Base-by-base conservation (phyloP, 2,888 invertebrate genomes). In the Nomada hirtipes region DNA sequence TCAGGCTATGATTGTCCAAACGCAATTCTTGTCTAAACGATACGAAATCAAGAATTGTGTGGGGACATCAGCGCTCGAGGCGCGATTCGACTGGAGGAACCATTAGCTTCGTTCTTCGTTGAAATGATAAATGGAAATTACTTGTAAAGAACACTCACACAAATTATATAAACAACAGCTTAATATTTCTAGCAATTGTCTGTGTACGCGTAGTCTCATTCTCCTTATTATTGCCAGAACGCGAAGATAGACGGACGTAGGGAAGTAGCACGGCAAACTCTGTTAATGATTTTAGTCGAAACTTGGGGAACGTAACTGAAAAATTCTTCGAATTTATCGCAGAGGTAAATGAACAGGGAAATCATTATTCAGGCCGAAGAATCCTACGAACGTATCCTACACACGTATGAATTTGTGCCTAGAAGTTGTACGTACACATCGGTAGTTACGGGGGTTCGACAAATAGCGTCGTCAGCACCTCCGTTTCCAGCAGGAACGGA, bases 1-100 rank as follows among this genome's bases (percentile, higher is more conserved):
- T 89, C 92, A 92, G 93, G 93, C 93, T 93, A 93, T 93, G 93
- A 93, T 93, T 93, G 93, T 93, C 93, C 93, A 93, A 93, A 93
- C 93, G 93, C 93, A 93, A 93, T 93, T 93, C 93, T 93, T 93
- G 93, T 93, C 91, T 89, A 72, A 79, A 86, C 82, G 82, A 90
- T 91, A 90, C 82, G 88, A 93, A 91, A 93, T 92, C 93, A 93
- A 93, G 93, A 92, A 93, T 93, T 93, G 93, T 93, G 93, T 91
- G 91, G 93, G 93, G 93, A 93, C 93, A 93, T 93, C 93, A 93
- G 93, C 93, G 93, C 93, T 93, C 93, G 93, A 89, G 92, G 91
- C 91, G 87, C 89, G 75, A 72, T 59, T 79, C 88, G 80, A 86
- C 88, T 67, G 42, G 20, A 29, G 13, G 13, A 44, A 36, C 36